These are phyloP conservation scores for Euclidia mi DNA, from an alignment of 2,888 invertebrate genomes.

Conservation along the genomic window DNA sequence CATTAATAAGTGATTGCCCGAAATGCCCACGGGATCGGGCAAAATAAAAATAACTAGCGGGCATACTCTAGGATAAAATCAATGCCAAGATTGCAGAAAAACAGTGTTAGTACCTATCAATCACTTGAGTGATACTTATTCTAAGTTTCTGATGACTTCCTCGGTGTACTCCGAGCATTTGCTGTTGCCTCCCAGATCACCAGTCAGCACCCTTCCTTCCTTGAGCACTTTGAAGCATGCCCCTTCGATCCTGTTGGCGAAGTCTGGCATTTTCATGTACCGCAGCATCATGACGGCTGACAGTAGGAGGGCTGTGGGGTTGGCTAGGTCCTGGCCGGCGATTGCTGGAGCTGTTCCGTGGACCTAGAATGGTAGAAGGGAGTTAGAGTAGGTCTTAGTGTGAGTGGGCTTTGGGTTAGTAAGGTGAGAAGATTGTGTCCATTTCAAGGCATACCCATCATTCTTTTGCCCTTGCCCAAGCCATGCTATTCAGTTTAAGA, in stretches of 20 bases:
- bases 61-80: too few species aligned
- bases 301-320: slow-evolving; percentile 98
- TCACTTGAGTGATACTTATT: slow-evolving; percentile 35
- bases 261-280: slow-evolving; percentile 93
- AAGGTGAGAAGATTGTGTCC: too few species aligned
- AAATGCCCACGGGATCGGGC: too few species aligned
- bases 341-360: slow-evolving; percentile 99
- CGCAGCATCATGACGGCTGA: slow-evolving; percentile 99
- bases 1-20: too few species aligned
- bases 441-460: too few species aligned
- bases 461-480: too few species aligned
- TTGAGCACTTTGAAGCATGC: slow-evolving; percentile 96
- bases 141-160: slow-evolving; percentile 92
- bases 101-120: not conserved
- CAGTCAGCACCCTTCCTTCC: slow-evolving; percentile 95
- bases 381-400: not conserved
- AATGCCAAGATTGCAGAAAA: too few species aligned
- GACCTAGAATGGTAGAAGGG: slow-evolving; percentile 90
- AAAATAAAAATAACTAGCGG: too few species aligned
- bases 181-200: slow-evolving; percentile 97
- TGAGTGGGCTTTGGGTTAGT: too few species aligned
- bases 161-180: slow-evolving; percentile 98
- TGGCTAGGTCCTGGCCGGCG: slow-evolving; percentile 99
- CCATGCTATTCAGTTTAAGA: too few species aligned
- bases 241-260: slow-evolving; percentile 94